phyloP scores from a whole-genome alignment of 1,140 invertebrate genomes.

The Potamilus streckersoni region DNA sequence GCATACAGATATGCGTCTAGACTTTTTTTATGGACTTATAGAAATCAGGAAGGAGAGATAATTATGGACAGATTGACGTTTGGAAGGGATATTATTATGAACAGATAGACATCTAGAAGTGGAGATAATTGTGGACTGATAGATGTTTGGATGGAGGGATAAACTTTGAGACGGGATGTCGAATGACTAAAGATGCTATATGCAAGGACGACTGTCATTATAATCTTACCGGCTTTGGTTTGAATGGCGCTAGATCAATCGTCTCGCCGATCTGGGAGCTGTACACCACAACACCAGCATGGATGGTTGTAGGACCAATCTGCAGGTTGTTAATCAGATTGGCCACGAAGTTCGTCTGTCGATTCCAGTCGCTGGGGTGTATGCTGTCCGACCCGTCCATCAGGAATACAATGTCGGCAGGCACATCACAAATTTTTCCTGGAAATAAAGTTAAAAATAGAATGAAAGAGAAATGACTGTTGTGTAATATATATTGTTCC shows the following conservation, averaged over 20 bases:
- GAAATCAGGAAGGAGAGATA: too few species aligned
- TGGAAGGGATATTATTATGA: too few species aligned
- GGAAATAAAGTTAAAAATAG: neutral
- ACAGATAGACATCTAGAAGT: too few species aligned
- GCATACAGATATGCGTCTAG: too few species aligned
- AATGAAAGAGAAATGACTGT: neutral
- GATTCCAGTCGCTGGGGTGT: constrained; percentile 34
- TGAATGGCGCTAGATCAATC: constrained; percentile 33
- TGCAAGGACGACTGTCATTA: neutral
- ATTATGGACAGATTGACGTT: too few species aligned
- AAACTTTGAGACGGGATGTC: too few species aligned
- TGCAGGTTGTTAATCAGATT: constrained; percentile 37
- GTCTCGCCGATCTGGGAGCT: constrained; percentile 46
- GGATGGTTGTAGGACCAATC: constrained; percentile 28
- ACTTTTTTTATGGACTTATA: too few species aligned
- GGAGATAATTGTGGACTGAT: too few species aligned
- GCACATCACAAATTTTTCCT: constrained; percentile 37
- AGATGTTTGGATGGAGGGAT: too few species aligned
- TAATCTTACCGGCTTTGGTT: constrained; percentile 10
- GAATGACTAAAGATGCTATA: too few species aligned
- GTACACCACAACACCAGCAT: constrained; percentile 44
- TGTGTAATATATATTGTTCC: neutral
- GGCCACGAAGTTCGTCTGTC: constrained; percentile 32
- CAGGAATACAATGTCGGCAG: constrained; percentile 45
- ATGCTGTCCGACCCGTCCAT: constrained; percentile 54